phyloP scores from a whole-genome alignment of 2,113 vertebrate genomes.

The Elachura formosa region DNA sequence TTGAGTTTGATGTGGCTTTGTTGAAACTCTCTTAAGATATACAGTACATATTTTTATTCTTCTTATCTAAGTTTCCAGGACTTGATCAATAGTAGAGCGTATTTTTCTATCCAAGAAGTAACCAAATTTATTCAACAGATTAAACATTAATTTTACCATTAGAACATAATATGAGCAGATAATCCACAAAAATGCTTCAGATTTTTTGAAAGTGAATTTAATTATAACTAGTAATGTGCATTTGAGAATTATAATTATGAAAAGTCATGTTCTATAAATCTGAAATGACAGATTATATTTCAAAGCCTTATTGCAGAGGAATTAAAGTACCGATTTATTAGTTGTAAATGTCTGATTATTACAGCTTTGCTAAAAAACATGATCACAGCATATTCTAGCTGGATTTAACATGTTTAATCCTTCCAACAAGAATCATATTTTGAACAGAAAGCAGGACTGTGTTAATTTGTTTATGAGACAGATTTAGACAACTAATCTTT shows the following conservation, averaged over 20 bases:
- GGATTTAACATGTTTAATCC: constrained; percentile 73
- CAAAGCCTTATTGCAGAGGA: constrained; percentile 75
- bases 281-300: constrained; percentile 80
- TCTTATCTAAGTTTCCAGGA: constrained; percentile 60
- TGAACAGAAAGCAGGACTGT: constrained; percentile 60
- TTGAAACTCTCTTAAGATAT: constrained; percentile 27
- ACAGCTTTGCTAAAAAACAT: constrained; percentile 71
- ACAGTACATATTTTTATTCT: constrained; percentile 36
- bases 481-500: constrained; percentile 65
- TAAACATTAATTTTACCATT: constrained; percentile 71
- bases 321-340: constrained; percentile 77
- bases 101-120: constrained; percentile 56
- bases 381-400: constrained; percentile 63
- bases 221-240: constrained; percentile 72
- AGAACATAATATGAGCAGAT: constrained; percentile 65
- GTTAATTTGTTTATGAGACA: constrained; percentile 74
- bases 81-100: constrained; percentile 51
- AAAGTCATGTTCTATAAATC: constrained; percentile 74
- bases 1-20: constrained; percentile 47
- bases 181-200: constrained; percentile 69
- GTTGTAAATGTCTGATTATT: constrained; percentile 79
- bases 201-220: constrained; percentile 78
- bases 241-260: constrained; percentile 75
- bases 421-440: constrained; percentile 61
- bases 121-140: constrained; percentile 70